Evolutionary conservation across 2,888 invertebrate genomes (phyloP), one percentile per base, ranked within the genome.

Genomic region (Leptinotarsa tumamoca): DNA sequence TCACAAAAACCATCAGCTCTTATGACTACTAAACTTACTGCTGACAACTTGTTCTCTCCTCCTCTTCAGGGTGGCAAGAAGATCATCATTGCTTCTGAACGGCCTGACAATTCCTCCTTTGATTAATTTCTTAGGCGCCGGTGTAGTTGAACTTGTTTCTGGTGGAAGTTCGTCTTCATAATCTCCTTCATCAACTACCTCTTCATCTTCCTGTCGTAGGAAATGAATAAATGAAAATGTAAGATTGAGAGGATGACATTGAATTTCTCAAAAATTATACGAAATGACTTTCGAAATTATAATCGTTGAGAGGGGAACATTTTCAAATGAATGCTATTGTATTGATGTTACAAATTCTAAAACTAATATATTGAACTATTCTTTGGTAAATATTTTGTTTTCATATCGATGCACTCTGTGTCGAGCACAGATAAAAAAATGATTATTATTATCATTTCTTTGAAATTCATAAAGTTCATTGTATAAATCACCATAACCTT

Each of bases 61-160:
- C 83, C 93, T 92, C 87, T 94, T 95, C 75, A 95, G 89, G 0
- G 94, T 92, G 72, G 92, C 94, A 67, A 95, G 88, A 49, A 95
- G 90, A 83, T 95, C 95, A 75, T 94, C 93, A 87, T 95, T 95
- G 84, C 94, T 95, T 83, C 94, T 91, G 91, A 95, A 95, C 0
- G 95, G 95, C 73, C 95, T 89, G 18, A 95, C 92, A 54, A 91
- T 90, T 18, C 94, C 94, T 0, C 91, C 90, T 67, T 90, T 91
- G 0, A 93, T 88, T 82, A 93, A 92, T 83, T 94, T 94, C 81
- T 93, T 92, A 70, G 94, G 89, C 83, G 94, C 93, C 27, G 93
- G 93, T 7, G 95, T 94, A 0, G 93, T 91, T 1, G 92, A 92
- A 15, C 93, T 92, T n/a, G 88, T 88, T 75, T 90, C 90, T 74